Percentiles rank a stretch among this genome's conserved stretches.
phyloP scores from a whole-genome alignment of 2,888 invertebrate species.

The Crematogaster levior region DNA sequence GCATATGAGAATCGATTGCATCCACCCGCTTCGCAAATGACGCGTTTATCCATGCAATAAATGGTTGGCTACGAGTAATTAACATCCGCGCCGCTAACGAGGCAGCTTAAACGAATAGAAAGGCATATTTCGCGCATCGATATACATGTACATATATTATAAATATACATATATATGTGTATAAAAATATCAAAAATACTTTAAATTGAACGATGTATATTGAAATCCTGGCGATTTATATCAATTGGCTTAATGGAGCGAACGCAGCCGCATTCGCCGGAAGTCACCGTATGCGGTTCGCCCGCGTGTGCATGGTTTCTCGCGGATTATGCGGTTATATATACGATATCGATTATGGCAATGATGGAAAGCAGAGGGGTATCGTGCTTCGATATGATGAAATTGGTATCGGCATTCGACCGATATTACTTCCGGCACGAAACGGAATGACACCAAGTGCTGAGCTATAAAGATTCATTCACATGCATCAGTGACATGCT shows the following conservation, averaged over 20 bases:
- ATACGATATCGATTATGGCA: conserved; percentile 68
- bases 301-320: conserved; percentile 38
- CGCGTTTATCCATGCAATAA: conserved; percentile 33
- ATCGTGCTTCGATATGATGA: conserved; percentile 53
- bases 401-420: conserved; percentile 60
- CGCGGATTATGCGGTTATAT: conserved; percentile 59
- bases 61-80: conserved; percentile 29
- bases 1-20: conserved; percentile 26
- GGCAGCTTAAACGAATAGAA: conserved; percentile 32
- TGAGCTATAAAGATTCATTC: conserved; percentile 38
- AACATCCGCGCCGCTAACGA: conserved; percentile 31
- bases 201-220: background rate
- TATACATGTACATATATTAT: background rate
- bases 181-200: background rate
- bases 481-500: conserved; percentile 10
- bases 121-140: background rate
- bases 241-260: conserved; percentile 33
- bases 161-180: background rate
- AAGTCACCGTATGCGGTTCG: conserved; percentile 48
- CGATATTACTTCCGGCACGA: conserved; percentile 62
- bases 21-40: conserved; percentile 32
- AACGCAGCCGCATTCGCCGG: conserved; percentile 23
- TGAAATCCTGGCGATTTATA: conserved; percentile 20
- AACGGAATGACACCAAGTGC: conserved; percentile 31
- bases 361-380: conserved; percentile 25